Evolutionary conservation across 2,113 vertebrate genomes (phyloP), one percentile per base, ranked within the genome.

Genomic region (Menura novaehollandiae): DNA sequence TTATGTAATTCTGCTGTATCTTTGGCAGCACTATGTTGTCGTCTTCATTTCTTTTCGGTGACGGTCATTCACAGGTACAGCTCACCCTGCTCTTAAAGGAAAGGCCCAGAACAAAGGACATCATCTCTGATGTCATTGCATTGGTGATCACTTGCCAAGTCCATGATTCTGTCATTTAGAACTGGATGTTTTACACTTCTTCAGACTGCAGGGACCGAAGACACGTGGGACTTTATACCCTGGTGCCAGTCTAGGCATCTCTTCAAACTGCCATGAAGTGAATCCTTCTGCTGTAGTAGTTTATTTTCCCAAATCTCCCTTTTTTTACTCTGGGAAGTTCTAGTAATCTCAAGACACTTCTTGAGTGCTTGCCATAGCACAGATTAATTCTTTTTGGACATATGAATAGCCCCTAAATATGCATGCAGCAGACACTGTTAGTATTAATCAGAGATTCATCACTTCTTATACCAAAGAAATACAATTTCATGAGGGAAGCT

Each of bases 151-250:
- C 51, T 91, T 71, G 43, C 23, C 17, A 39, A 55, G 14, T 39
- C 73, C 17, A 1, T 63, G 47, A 55, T 71, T 74, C 56, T 85
- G 30, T 71, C 64, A 37, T 28, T 85, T 71, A 81, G 19, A 21
- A 11, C 37, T 56, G 44, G 15, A 26, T n/a, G 7, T 53, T 89
- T 85, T 75, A 51, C 3, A 4, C 9, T 74, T 53, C 39, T 71
- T 78, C 75, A 68, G 44, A 39, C n/a, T 66, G 52, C 41, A 11
- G 56, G 71, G 28, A 30, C 21, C 14, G n/a, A 46, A 56, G 52
- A 46, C 2, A 19, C 0, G 0, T 2, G 3, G 24, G n/a, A 46
- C 52, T 82, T 78, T 7, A 39, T 67, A 58, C 53, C n/a, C 33
- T 88, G 66, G 6, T 63, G 20, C 30, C 23, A 47, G 10, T 72